phyloP scores from a whole-genome alignment of 2,113 vertebrate genomes.

The Nothocercus julius region DNA sequence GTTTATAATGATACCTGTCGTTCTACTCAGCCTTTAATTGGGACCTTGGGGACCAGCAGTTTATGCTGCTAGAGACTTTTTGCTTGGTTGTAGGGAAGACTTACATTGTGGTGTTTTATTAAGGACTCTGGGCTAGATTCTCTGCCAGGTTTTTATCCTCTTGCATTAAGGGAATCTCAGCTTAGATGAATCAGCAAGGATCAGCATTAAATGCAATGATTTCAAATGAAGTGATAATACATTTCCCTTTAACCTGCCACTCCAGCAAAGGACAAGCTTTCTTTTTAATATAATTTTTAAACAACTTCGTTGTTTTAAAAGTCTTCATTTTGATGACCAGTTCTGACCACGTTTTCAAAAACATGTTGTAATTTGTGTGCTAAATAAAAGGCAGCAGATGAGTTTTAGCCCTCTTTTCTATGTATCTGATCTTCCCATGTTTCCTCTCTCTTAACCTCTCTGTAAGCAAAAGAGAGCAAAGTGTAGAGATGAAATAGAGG shows the following conservation, averaged over 20 bases:
- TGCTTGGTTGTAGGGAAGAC: background rate
- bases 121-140: background rate
- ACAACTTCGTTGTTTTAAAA: background rate
- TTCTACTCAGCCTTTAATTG: background rate
- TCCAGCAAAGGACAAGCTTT: background rate
- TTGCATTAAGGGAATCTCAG: background rate
- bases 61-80: too few species aligned
- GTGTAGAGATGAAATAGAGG: background rate
- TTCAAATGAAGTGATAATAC: background rate
- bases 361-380: background rate
- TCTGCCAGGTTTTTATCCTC: background rate
- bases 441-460: background rate
- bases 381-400: background rate
- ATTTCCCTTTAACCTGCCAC: background rate
- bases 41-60: too few species aligned
- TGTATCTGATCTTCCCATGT: background rate
- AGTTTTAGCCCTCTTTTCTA: background rate
- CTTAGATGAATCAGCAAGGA: background rate
- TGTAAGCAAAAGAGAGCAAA: background rate
- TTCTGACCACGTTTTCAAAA: accelerated
- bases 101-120: background rate
- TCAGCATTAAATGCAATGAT: background rate
- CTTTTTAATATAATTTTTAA: background rate
- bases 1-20: background rate
- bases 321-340: background rate